Percentiles rank a stretch among this genome's conserved stretches.
These are phyloP conservation scores for Scrobipalpa atriplicella DNA, from an alignment of 2,888 invertebrate species.

Conservation along the genomic window DNA sequence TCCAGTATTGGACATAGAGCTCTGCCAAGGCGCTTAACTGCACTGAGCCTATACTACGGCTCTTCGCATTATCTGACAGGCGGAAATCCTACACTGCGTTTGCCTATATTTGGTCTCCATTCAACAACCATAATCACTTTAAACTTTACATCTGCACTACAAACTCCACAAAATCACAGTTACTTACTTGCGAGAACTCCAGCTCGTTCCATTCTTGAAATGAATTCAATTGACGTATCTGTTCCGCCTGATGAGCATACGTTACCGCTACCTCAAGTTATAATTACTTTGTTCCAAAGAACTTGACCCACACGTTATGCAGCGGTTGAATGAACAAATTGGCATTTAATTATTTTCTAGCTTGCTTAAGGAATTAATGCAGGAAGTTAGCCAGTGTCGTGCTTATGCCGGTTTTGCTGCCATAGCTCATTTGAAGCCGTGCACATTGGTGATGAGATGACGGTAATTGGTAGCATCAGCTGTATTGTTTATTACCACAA, in stretches of 20 bases:
- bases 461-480: no score
- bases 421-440: no score
- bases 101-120: no score
- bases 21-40: no score
- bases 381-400: no score
- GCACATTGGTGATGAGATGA: no score
- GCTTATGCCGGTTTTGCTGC: no score
- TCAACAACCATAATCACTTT: background rate
- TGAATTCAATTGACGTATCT: slow-evolving; percentile 22
- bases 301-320: background rate
- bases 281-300: background rate
- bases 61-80: no score
- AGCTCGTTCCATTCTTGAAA: background rate
- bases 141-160: background rate
- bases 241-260: slow-evolving; percentile 10
- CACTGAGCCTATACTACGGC: no score
- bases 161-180: slow-evolving; percentile 9
- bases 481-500: no score
- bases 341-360: background rate
- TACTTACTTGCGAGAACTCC: slow-evolving; percentile 17
- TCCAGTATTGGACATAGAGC: no score
- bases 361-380: background rate
- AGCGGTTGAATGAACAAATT: background rate
- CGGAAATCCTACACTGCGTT: no score
- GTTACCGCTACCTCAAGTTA: background rate